Conservation (phyloP, 2,888 invertebrate genomes). For the Orthosia gracilis region DNA sequence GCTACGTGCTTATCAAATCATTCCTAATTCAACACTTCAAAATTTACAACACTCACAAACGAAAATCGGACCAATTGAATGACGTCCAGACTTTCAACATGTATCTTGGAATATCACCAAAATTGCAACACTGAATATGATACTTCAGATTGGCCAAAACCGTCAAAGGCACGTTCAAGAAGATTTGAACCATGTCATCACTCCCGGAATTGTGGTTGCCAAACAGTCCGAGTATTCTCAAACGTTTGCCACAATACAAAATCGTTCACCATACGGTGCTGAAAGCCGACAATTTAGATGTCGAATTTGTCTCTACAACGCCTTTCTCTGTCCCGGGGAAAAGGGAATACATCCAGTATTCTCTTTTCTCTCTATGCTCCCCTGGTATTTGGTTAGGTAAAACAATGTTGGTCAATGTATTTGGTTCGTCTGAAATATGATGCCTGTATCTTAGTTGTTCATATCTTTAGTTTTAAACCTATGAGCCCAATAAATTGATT, state of each 20-base stretch:
- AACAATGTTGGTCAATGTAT: neutral
- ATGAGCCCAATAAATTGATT: neutral
- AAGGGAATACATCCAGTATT: no score
- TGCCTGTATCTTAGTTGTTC: neutral
- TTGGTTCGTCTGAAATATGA: neutral
- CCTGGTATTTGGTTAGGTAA: neutral
- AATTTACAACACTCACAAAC: neutral
- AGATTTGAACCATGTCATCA: conserved; percentile 3
- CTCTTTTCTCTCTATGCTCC: neutral
- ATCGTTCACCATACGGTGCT: conserved; percentile 14
- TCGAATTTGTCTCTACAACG: neutral
- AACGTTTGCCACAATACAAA: conserved; percentile 27
- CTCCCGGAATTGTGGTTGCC: conserved; percentile 29
- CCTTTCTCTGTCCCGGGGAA: neutral
- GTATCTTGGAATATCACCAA: conserved; percentile 27
- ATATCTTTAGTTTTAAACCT: neutral
- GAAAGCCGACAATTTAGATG: conserved; percentile 15
- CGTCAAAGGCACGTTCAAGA: conserved; percentile 49
- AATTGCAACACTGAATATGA: conserved; percentile 36
- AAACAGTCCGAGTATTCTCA: conserved; percentile 33
- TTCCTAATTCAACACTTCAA: neutral
- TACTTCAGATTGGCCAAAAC: conserved; percentile 29
- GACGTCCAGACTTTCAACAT: neutral
- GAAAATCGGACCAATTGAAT: conserved; percentile 5
- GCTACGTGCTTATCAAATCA: neutral